Base-by-base conservation (phyloP, 2,888 invertebrate genomes). In the Hartigia nigra region DNA sequence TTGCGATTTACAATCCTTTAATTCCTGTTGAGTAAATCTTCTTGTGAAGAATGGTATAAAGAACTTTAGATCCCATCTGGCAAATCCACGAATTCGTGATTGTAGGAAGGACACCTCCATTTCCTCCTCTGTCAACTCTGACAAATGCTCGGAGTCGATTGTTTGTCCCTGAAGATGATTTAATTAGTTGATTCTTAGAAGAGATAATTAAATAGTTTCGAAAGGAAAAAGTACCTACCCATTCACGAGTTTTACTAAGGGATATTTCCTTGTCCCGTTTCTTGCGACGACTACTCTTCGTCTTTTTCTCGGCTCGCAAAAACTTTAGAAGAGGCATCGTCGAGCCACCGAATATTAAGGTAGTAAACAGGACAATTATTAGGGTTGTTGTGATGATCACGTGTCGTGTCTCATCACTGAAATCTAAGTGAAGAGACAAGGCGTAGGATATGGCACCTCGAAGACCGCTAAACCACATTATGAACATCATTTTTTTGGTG, bases 401-500 rank as follows among this genome's bases (percentile, higher is more conserved):
- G 90, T 98, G 97, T 11, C 98, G 94, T 0, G 98, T 98, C 92
- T 99, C 98, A 90, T 97, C 96, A 76, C 97, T 97, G 87, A 98
- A 96, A 85, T 98, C 97, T 88, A 99, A 94, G 93, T 99, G 99
- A 77, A 99, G 94, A 0, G 98, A 98, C 32, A 99, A 93, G 1
- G 99, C 99, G 92, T 99, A 99, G 0, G 99, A 99, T 91, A 99
- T 98, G 12, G 99, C 99, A 69, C 99, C 99, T 79, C 99, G 94
- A 82, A 99, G 92, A 74, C 99, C 98, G 91, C 98, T 98, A 91
- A 99, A 99, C 99, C 99, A 99, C 99, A 99, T 99, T 81, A 99
- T 98, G 89, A 99, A 98, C 95, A 98, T 98, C 98, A 98, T 99
- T 92, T 98, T 98, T 91, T 96, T 96, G 0, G 98, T 99, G 80